Conservation (phyloP, 2,888 invertebrate species). For the Flexamia atlantica region DNA sequence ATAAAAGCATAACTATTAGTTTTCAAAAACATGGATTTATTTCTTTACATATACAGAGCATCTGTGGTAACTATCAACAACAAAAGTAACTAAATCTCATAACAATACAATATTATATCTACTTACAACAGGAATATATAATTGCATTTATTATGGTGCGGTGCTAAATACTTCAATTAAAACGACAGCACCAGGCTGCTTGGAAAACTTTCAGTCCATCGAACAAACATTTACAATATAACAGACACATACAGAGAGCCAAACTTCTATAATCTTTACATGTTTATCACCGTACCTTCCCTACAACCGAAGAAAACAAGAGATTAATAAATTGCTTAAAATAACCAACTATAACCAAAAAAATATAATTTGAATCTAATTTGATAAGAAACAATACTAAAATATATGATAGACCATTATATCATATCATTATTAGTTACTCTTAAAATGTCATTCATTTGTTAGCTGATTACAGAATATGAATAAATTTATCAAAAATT, state of each 20-base stretch:
- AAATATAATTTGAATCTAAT: too few species aligned
- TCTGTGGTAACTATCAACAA: constrained; percentile 55
- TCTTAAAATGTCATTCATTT: too few species aligned
- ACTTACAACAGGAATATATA: constrained; percentile 48
- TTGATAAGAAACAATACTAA: too few species aligned
- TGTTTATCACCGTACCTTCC: background rate
- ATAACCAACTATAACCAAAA: background rate
- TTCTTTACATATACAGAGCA: constrained; percentile 7
- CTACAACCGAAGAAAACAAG: too few species aligned
- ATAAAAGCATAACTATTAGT: background rate
- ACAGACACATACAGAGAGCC: constrained; percentile 13
- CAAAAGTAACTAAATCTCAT: constrained; percentile 11
- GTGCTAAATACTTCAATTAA: background rate
- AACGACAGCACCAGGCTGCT: constrained; percentile 9
- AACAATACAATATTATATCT: constrained; percentile 44
- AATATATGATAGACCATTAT: too few species aligned
- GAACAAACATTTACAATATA: background rate
- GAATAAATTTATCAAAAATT: too few species aligned
- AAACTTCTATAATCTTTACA: background rate
- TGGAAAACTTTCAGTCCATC: background rate
- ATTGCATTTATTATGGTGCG: constrained; percentile 31
- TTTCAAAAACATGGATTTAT: constrained; percentile 45
- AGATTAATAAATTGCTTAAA: background rate
- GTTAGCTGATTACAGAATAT: too few species aligned
- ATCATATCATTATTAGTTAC: too few species aligned